Evolutionary conservation across 2,113 vertebrate species (phyloP), one percentile per base, ranked within the genome.

Genomic region (Puffinus mauretanicus): DNA sequence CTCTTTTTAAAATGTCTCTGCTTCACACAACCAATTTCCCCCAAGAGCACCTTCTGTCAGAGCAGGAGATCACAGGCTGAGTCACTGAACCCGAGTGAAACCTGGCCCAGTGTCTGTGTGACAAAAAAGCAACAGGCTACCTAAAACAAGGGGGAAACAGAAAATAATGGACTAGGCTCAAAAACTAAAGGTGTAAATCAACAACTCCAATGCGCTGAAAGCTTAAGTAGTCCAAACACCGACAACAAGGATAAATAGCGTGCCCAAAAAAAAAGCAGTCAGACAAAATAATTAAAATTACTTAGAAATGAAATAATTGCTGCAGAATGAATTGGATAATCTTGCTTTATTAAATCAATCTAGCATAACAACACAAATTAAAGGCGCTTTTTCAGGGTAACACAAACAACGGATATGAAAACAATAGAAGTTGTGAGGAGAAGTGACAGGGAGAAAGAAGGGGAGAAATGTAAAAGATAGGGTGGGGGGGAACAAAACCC

Each of bases 321-420:
- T 73, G n/a, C 16, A 82, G 66, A 82, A 62, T 69, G 1, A 84
- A 86, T 51, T 86, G 78, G 54, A 66, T 67, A 58, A 70, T 60
- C 29, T 81, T 92, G 16, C 61, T 93, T 86, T 94, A 95, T 44
- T 90, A 87, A 81, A 86, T 44, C 64, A 88, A 42, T 58, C 44
- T 26, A 78, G 29, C 76, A 30, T 73, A 73, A 49, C 30, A 73
- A 44, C 32, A 64, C 30, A 92, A 81, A 93, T 42, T 67, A 78
- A 86, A 92, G 20, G 32, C 1, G 6, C 70, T 55, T 86, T 72
- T 79, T 75, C 72, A 94, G 69, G 32, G 60, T 70, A 54, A 80
- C 38, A 80, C 14, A 76, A 88, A 86, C 24, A 90, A 78, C 0
- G 0, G 42, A 26, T 61, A 69, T 22, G 49, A 85, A 93, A 93